These are phyloP conservation scores for Aulostomus chinensis DNA, from an alignment of 2,797 vertebrate genomes.

Conservation along the genomic window DNA sequence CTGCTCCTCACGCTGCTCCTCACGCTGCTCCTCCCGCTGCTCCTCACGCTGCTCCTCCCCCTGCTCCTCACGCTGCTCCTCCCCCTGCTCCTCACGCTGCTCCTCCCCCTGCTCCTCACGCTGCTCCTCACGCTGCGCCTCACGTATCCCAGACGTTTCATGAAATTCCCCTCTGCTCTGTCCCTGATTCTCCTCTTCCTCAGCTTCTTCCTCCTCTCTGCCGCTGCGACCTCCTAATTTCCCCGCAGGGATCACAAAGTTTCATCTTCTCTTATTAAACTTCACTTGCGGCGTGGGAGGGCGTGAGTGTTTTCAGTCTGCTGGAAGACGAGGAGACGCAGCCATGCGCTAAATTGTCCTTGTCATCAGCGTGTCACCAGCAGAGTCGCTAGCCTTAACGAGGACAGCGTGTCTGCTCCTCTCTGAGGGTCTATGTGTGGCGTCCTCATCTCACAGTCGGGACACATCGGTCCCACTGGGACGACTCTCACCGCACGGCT, in stretches of 20 bases:
- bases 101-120: too few relatives aligned
- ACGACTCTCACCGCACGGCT: neutral
- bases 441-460: constrained; percentile 20
- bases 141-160: constrained; percentile 8
- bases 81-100: too few relatives aligned
- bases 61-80: too few relatives aligned
- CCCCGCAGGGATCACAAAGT: constrained; percentile 60
- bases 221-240: constrained; percentile 55
- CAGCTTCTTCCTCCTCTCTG: constrained; percentile 30
- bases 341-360: constrained; percentile 67
- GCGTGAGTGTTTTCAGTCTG: constrained; percentile 27
- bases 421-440: constrained; percentile 25
- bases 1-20: too few relatives aligned
- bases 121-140: neutral
- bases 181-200: constrained; percentile 41
- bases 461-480: constrained; percentile 1
- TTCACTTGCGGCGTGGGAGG: constrained; percentile 48
- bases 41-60: too few relatives aligned
- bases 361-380: constrained; percentile 59
- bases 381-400: constrained; percentile 56
- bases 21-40: too few relatives aligned
- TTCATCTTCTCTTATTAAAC: constrained; percentile 62
- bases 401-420: constrained; percentile 42
- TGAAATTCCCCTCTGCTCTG: constrained; percentile 44
- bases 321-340: constrained; percentile 49